Evolutionary conservation across 2,888 invertebrate genomes (phyloP).

Genomic region (Tuberolachnus salignus): DNA sequence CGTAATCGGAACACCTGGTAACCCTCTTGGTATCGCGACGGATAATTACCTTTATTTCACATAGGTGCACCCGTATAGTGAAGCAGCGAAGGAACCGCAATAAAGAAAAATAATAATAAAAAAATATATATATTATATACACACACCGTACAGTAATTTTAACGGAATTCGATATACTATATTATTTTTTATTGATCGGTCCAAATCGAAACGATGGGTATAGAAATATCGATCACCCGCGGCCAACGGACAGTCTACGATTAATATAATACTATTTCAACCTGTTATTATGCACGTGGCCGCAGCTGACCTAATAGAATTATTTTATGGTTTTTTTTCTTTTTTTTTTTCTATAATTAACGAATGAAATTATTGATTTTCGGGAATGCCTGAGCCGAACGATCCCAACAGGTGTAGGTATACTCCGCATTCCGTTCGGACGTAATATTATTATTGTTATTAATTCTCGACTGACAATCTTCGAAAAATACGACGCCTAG

Average conservation of each 20-base stretch:
- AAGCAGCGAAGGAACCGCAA: background rate
- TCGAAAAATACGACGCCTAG: background rate
- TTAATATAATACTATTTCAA: constrained; percentile 17
- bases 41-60: constrained; percentile 2
- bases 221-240: constrained; percentile 1
- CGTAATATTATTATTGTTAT: background rate
- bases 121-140: too few species aligned
- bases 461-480: background rate
- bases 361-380: background rate
- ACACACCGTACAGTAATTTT: background rate
- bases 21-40: background rate
- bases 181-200: background rate
- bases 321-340: background rate
- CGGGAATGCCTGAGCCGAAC: constrained; percentile 3
- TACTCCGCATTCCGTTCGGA: background rate
- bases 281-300: constrained; percentile 18
- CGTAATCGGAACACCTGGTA: background rate
- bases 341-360: too few species aligned
- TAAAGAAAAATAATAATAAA: too few species aligned
- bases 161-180: constrained; percentile 11
- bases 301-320: background rate
- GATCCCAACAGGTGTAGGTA: background rate
- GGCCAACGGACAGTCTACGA: constrained; percentile 21
- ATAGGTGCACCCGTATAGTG: background rate
- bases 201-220: background rate